Evolutionary conservation across 2,888 invertebrate genomes (phyloP).

Genomic region (Caenorhabditis sulstoni): DNA sequence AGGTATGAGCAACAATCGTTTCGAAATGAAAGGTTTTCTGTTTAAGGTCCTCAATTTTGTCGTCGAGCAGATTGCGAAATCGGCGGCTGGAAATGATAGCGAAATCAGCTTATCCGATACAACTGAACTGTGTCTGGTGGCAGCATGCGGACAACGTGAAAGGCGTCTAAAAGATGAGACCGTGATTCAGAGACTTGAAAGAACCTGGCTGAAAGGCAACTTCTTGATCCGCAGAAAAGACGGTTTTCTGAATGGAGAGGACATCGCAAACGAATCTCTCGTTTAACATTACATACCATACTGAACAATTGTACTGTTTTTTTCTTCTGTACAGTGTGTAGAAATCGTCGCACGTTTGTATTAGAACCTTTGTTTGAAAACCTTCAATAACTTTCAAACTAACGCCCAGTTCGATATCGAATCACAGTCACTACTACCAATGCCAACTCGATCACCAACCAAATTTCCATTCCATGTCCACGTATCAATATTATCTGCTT

Average conservation of each 20-base stretch:
- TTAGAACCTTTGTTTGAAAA: background rate
- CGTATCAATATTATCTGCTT: conserved; percentile 21
- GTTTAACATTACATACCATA: conserved; percentile 80
- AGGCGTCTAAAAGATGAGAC: conserved; percentile 94
- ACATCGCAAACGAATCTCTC: conserved; percentile 82
- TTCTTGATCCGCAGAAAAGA: conserved; percentile 93
- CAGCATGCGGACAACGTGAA: conserved; percentile 95
- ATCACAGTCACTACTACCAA: too few species aligned
- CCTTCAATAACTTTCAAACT: too few species aligned
- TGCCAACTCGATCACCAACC: background rate
- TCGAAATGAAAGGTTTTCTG: background rate
- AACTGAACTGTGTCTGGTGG: conserved; percentile 93
- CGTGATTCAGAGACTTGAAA: conserved; percentile 92
- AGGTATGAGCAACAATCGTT: conserved; percentile 83
- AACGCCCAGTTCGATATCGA: too few species aligned
- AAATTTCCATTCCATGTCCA: conserved; percentile 27
- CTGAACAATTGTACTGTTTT: background rate
- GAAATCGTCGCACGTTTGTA: conserved; percentile 29
- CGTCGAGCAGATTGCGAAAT: conserved; percentile 95
- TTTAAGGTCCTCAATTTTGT: conserved; percentile 89
- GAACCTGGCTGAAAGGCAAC: conserved; percentile 88
- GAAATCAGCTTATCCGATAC: conserved; percentile 83
- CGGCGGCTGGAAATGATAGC: conserved; percentile 80
- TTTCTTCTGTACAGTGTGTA: conserved; percentile 50
- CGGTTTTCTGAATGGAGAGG: conserved; percentile 82